Conservation (phyloP, 1,140 invertebrate species). For the Arctopsyche grandis region DNA sequence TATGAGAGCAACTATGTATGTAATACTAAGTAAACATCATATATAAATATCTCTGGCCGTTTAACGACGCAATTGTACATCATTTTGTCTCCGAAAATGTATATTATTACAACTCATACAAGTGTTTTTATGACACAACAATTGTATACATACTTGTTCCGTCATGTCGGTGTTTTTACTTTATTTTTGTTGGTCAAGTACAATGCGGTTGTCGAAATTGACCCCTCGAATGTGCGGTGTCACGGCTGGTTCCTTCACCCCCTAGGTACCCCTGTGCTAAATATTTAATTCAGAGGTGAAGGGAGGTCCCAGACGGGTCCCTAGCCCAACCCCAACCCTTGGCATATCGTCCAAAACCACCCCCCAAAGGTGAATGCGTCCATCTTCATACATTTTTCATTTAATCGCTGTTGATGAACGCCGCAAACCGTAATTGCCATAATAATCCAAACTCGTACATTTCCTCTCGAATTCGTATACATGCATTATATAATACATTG, state of each 20-base stretch:
- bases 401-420: slow-evolving; percentile 23
- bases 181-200: background rate
- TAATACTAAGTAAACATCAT: too few relatives aligned
- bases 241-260: background rate
- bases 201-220: slow-evolving; percentile 11
- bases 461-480: background rate
- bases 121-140: too few relatives aligned
- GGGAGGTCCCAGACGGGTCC: slow-evolving; percentile 12
- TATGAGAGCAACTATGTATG: too few relatives aligned
- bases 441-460: background rate
- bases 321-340: background rate
- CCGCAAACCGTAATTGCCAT: slow-evolving; percentile 15
- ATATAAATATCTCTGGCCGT: too few relatives aligned
- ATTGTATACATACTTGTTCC: too few relatives aligned
- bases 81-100: too few relatives aligned
- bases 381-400: slow-evolving; percentile 26
- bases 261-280: background rate
- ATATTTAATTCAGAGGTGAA: slow-evolving; percentile 13
- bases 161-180: too few relatives aligned
- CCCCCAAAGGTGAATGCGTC: background rate
- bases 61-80: too few relatives aligned
- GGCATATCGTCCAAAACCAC: background rate
- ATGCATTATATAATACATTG: background rate
- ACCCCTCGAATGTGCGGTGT: slow-evolving; percentile 2
- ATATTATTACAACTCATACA: too few relatives aligned